phyloP scores from a whole-genome alignment of 2,888 invertebrate genomes.

The Harpalus rufipes region DNA sequence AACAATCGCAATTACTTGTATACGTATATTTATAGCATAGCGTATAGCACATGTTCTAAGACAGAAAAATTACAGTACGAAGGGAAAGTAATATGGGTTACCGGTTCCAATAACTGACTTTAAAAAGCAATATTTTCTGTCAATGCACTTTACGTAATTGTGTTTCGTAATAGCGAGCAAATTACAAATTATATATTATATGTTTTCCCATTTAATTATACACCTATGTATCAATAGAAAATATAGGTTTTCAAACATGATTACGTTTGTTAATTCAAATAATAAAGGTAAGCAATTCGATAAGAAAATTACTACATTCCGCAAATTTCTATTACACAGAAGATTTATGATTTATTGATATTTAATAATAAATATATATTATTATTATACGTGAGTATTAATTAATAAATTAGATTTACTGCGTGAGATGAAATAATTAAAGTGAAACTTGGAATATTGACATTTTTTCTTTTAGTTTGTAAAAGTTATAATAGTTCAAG shows the following conservation, averaged over 20 bases:
- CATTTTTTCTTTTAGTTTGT: neutral
- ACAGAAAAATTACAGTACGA: neutral
- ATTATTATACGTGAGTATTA: neutral
- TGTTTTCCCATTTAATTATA: constrained; percentile 3
- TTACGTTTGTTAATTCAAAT: too few species aligned
- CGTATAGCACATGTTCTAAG: constrained; percentile 3
- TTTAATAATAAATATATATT: neutral
- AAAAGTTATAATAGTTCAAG: neutral
- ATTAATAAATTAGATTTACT: neutral
- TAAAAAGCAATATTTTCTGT: constrained; percentile 15
- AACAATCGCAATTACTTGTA: constrained; percentile 11
- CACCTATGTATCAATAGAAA: neutral
- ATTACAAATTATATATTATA: neutral
- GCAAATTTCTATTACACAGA: neutral
- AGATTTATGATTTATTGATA: too few species aligned
- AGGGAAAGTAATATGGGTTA: constrained; percentile 21
- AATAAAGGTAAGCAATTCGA: neutral
- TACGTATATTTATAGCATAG: neutral
- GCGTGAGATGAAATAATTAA: neutral
- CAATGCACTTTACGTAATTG: constrained; percentile 13
- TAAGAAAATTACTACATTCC: neutral
- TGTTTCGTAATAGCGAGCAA: neutral
- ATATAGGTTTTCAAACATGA: neutral
- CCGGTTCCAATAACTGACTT: constrained; percentile 25
- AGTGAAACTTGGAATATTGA: neutral